A percentile compares a stretch with the other conserved stretches of the same genome.
Conservation (phyloP, 2,888 invertebrate species). For the Spilarctia lutea region DNA sequence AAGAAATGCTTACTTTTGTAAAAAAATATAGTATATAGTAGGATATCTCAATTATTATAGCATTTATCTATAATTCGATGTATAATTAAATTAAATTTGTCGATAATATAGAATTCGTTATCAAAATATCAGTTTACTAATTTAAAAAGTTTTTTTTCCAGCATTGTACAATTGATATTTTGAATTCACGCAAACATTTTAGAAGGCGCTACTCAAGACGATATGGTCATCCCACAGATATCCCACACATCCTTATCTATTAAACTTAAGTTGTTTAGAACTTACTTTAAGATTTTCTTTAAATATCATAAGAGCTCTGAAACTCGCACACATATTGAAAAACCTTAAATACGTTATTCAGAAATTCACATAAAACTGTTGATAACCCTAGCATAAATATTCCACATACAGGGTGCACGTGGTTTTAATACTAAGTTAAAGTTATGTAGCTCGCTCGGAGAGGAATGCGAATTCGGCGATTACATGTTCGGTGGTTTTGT, state of each 20-base stretch:
- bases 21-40: background rate
- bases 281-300: no score
- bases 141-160: no score
- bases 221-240: background rate
- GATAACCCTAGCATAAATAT: conserved; percentile 11
- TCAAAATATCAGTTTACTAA: no score
- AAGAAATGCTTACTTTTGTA: background rate
- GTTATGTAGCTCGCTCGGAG: conserved; percentile 10
- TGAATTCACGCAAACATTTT: no score
- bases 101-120: background rate
- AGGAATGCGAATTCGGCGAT: conserved; percentile 16
- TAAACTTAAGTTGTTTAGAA: background rate
- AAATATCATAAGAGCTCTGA: background rate
- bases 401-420: conserved; percentile 12
- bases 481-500: conserved; percentile 15
- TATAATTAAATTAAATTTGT: background rate
- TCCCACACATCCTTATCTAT: background rate
- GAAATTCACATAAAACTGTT: background rate
- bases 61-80: no score
- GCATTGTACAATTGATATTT: no score
- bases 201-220: no score
- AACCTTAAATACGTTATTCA: background rate
- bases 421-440: conserved; percentile 15
- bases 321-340: background rate
- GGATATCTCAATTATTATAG: background rate